phyloP scores from a whole-genome alignment of 1,140 invertebrate species.

The Drosophila orena region DNA sequence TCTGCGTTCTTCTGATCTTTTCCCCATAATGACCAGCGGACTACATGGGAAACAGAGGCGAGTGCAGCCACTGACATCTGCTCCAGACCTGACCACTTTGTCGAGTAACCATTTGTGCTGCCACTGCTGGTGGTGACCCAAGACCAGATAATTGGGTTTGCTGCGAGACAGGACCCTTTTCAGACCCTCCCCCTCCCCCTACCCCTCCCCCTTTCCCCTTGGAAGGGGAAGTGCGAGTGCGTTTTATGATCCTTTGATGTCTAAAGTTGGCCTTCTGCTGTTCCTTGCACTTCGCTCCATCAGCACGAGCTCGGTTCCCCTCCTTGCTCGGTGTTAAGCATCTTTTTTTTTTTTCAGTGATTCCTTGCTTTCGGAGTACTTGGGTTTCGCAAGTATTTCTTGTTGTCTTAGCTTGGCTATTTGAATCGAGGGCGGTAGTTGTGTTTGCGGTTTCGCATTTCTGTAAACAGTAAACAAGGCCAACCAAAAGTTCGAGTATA shows the following conservation, averaged over 20 bases:
- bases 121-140: conserved; percentile 13
- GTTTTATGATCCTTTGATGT: conserved; percentile 54
- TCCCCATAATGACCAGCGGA: conserved; percentile 62
- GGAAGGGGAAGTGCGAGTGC: conserved; percentile 30
- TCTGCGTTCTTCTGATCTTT: conserved; percentile 10
- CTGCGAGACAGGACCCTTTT: conserved; percentile 38
- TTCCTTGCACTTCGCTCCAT: conserved; percentile 15
- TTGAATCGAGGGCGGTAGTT: conserved; percentile 40
- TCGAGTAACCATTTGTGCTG: conserved; percentile 39
- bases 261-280: conserved; percentile 21
- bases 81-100: conserved; percentile 55
- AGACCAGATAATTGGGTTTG: conserved; percentile 70
- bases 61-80: conserved; percentile 71
- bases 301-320: background rate
- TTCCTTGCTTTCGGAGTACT: conserved; percentile 49
- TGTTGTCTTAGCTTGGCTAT: conserved; percentile 55
- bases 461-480: conserved; percentile 74
- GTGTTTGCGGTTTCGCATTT: conserved; percentile 74
- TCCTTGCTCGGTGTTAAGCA: conserved; percentile 12
- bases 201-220: too few relatives aligned
- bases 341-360: conserved; percentile 17
- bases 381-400: conserved; percentile 63
- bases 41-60: conserved; percentile 51
- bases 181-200: too few relatives aligned
- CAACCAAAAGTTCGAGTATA: background rate